A percentile compares a stretch with the other conserved stretches of the same genome.
These are phyloP conservation scores for Willisornis vidua DNA, from an alignment of 2,113 vertebrate species.

Conservation along the genomic window DNA sequence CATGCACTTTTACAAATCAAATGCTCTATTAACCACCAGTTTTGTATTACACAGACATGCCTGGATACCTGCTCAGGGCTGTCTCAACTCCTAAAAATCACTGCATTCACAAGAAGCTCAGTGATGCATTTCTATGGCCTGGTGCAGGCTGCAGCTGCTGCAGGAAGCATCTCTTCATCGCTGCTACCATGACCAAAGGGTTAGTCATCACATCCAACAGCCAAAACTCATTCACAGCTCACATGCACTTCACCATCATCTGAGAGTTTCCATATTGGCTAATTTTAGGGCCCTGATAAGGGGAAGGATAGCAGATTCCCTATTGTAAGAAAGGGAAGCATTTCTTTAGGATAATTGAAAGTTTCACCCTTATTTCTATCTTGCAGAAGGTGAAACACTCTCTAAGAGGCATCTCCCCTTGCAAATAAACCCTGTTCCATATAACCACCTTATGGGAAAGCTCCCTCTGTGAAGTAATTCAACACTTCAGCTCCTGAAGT, in stretches of 20 bases:
- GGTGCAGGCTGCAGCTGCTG: neutral
- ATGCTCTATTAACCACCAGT: neutral
- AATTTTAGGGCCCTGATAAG: neutral
- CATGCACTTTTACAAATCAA: neutral
- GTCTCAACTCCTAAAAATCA: neutral
- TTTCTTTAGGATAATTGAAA: neutral
- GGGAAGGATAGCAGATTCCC: neutral
- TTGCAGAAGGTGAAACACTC: neutral
- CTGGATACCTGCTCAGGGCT: neutral
- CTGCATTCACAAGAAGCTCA: neutral
- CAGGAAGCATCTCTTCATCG: neutral
- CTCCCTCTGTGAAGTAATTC: neutral
- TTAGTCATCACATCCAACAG: neutral
- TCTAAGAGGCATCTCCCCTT: neutral
- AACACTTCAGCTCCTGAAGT: neutral
- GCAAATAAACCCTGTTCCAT: neutral
- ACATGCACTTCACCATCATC: neutral
- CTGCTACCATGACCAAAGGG: neutral
- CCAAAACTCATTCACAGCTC: neutral
- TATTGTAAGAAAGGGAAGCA: neutral
- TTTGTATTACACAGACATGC: neutral
- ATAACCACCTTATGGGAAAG: neutral
- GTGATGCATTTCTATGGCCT: fast-evolving
- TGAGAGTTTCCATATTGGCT: neutral
- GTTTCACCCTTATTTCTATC: neutral